Base-by-base conservation (phyloP, 2,888 invertebrate species). In the Cephus rjabovi region DNA sequence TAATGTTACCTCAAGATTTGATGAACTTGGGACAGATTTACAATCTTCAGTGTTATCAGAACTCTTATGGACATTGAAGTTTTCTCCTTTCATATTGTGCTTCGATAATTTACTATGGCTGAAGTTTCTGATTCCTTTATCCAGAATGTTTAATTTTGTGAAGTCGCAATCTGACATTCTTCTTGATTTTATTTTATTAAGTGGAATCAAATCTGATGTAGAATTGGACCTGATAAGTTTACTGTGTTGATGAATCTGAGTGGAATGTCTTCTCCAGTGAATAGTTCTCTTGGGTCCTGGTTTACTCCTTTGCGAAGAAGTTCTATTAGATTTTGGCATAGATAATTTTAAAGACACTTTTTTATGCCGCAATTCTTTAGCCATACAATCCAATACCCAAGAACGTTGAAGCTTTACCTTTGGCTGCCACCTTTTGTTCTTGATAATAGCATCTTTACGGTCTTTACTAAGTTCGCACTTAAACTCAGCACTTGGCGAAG, bases 391-490 rank as follows among this genome's bases (percentile, higher is more conserved):
- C 12, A 91, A 76, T 1, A 88, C 85, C 83, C 86, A 85, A 1
- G 88, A 87, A 11, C 91, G 85, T 34, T 89, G 86, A 1, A 91
- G 79, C 56, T 90, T 89, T 0, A 91, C 91, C 75, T 89, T 88
- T 4, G 91, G 91, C 74, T 91, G 91, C 89, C 90, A 90, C 68
- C 85, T 88, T 1, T 86, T 80, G 30, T 84, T 85, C 31, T 86
- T 86, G 11, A 87, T 86, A n/a, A 88, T 84, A 0, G 87, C 85
- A 3, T 85, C 86, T 23, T 85, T 85, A 23, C 84, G 86, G 12
- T 82, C 81, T 78, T 89, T 90, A 73, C 91, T 91, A 11, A 91
- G 76, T 78, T 91, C 91, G 73, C 91, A 91, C 56, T 91, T 91
- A 68, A 91, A 91, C 77, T 91, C 91, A 0, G 91, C 87, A 34